Percentiles rank a stretch among this genome's conserved stretches.
These are phyloP conservation scores for Crenichthys baileyi DNA, from an alignment of 2,797 vertebrate genomes.

Conservation along the genomic window DNA sequence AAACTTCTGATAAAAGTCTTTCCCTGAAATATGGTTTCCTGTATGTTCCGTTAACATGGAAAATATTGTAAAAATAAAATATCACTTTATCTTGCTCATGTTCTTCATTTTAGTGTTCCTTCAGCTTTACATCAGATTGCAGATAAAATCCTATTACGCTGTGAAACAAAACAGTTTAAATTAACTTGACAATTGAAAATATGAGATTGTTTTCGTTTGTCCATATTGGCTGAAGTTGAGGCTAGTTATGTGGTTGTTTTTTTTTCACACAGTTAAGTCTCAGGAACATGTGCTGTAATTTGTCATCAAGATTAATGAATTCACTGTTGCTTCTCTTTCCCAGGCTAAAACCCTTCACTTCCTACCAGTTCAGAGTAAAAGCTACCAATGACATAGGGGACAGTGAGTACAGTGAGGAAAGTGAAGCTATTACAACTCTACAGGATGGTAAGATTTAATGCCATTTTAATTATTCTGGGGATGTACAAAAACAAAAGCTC, in stretches of 20 bases:
- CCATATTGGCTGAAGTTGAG: constrained; percentile 11
- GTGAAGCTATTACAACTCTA: constrained; percentile 93
- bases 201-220: background rate
- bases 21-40: background rate
- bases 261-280: constrained; percentile 4
- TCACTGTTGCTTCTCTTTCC: constrained; percentile 23
- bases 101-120: background rate
- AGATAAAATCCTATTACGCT: background rate
- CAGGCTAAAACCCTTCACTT: constrained; percentile 96
- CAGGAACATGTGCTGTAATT: constrained; percentile 18
- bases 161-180: background rate
- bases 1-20: background rate
- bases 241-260: background rate
- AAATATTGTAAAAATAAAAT: background rate
- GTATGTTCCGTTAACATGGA: background rate
- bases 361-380: constrained; percentile 97
- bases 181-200: background rate
- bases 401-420: constrained; percentile 96
- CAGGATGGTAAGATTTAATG: constrained; percentile 87
- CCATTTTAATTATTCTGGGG: background rate
- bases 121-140: background rate
- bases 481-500: background rate
- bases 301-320: constrained; percentile 27
- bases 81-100: background rate
- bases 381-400: constrained; percentile 98